A percentile compares a stretch with the other conserved stretches of the same genome.
phyloP scores from a whole-genome alignment of 1,140 invertebrate genomes.

The Drosophila tristis region DNA sequence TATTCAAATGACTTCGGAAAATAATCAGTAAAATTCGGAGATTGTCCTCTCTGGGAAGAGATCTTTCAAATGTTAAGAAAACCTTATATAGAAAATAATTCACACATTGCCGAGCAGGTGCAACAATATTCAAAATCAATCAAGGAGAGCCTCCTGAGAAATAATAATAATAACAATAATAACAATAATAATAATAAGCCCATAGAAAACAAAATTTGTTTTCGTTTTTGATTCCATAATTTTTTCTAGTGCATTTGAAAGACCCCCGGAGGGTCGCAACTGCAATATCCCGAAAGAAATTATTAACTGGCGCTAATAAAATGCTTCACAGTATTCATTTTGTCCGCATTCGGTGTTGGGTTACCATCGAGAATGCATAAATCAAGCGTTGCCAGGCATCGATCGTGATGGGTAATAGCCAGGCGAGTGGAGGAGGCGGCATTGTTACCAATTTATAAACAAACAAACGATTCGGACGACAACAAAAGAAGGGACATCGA shows the following conservation, averaged over 20 bases:
- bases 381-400: slow-evolving; percentile 56
- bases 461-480: slow-evolving; percentile 65
- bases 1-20: no score
- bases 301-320: slow-evolving; percentile 57
- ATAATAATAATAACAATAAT: no score
- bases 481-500: slow-evolving; percentile 44
- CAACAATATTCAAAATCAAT: no score
- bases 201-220: no score
- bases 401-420: slow-evolving; percentile 59
- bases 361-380: slow-evolving; percentile 66
- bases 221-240: background rate
- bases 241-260: background rate
- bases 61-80: no score
- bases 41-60: no score
- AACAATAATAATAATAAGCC: no score
- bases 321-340: slow-evolving; percentile 28
- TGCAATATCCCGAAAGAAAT: slow-evolving; percentile 31
- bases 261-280: slow-evolving; percentile 5
- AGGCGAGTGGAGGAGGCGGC: slow-evolving; percentile 26
- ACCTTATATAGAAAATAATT: no score
- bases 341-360: slow-evolving; percentile 17
- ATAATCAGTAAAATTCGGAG: no score
- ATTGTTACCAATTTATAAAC: slow-evolving; percentile 63
- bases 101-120: no score
- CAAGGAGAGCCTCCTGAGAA: background rate